Evolutionary conservation across 2,888 invertebrate genomes (phyloP).

Genomic region (Dendrolimus pini): DNA sequence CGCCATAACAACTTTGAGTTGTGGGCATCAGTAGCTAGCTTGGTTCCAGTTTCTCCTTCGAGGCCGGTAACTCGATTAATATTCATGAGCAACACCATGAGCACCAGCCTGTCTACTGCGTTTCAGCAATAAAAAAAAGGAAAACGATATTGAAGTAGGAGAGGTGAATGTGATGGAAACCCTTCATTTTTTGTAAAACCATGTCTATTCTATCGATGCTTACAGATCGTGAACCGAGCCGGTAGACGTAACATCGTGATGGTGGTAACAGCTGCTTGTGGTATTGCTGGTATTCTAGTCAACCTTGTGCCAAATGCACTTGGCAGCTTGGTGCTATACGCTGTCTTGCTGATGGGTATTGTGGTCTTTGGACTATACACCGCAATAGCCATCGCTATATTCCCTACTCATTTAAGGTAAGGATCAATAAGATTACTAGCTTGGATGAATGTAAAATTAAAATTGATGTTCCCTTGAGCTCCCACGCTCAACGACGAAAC

Average conservation of each 20-base stretch:
- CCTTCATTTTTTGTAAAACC: no score
- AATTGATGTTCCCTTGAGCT: background rate
- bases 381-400: slow-evolving; percentile 71
- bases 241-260: slow-evolving; percentile 75
- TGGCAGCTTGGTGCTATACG: slow-evolving; percentile 71
- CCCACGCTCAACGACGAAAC: no score
- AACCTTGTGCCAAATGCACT: slow-evolving; percentile 78
- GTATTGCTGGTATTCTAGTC: slow-evolving; percentile 69
- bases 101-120: no score
- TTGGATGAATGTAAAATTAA: background rate
- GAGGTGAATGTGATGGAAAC: no score
- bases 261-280: slow-evolving; percentile 57
- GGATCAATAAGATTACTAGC: background rate
- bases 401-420: slow-evolving; percentile 68
- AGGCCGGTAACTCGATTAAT: no score
- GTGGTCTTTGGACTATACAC: slow-evolving; percentile 65
- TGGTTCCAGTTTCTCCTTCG: no score
- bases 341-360: slow-evolving; percentile 50
- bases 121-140: no score
- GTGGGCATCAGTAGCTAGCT: no score
- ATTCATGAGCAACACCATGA: no score
- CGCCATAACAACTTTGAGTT: no score
- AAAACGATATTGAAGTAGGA: no score
- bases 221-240: slow-evolving; percentile 26
- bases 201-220: background rate